Evolutionary conservation across 35 echinoderm and acorn worm species (phyloP).

Genomic region (Apostichopus californicus): DNA sequence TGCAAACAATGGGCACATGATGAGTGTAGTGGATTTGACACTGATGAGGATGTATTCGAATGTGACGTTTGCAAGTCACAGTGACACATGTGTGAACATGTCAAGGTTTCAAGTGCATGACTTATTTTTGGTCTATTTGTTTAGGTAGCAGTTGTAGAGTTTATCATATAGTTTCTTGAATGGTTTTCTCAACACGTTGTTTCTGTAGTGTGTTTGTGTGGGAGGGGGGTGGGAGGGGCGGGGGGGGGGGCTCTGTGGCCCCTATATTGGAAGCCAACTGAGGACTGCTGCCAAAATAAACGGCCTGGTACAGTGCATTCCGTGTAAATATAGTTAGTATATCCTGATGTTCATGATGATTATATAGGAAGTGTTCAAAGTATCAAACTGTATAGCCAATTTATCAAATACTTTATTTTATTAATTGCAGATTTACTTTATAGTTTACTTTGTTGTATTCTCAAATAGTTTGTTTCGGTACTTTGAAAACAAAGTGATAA

Average conservation of each 20-base stretch:
- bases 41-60: constrained; percentile 29
- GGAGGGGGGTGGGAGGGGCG: neutral
- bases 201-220: neutral
- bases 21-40: constrained; percentile 1
- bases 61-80: constrained; percentile 24
- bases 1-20: constrained; percentile 25
- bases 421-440: neutral
- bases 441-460: constrained; percentile 11
- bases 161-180: neutral
- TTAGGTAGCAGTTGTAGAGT: constrained; percentile 3
- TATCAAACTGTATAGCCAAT: neutral
- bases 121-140: constrained; percentile 5
- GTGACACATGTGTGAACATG: neutral
- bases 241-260: neutral
- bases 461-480: constrained; percentile 1
- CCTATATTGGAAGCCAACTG: neutral
- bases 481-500: neutral
- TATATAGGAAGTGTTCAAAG: neutral
- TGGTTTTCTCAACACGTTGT: constrained; percentile 1
- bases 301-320: neutral
- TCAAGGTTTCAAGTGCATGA: neutral
- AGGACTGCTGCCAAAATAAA: neutral
- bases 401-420: neutral
- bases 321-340: neutral
- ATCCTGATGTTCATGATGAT: neutral